Conservation (phyloP, 1,140 invertebrate species). For the Agraylea sexmaculata region DNA sequence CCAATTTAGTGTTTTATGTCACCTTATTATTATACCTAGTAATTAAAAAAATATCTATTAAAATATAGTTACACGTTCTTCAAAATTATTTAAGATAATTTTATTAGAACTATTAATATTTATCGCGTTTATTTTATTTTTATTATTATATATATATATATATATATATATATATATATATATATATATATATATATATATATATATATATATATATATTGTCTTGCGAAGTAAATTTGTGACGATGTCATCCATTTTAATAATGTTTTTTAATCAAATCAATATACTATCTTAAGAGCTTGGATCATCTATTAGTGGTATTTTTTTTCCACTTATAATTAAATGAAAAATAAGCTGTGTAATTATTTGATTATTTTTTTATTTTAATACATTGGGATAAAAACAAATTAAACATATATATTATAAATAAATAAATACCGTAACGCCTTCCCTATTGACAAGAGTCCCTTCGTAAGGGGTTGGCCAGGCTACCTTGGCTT, state of each 20-base stretch:
- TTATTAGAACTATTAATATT: too few species aligned
- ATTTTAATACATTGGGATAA: too few species aligned
- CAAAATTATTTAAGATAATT: too few species aligned
- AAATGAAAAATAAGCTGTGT: background rate
- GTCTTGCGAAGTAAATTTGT: conserved; percentile 1
- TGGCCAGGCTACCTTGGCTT: too few species aligned
- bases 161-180: conserved; percentile 3
- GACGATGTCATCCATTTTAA: background rate
- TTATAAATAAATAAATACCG: too few species aligned
- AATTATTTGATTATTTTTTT: background rate
- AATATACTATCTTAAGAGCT: too few species aligned
- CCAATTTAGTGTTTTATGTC: background rate
- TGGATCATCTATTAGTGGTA: conserved; percentile 5
- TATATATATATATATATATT: conserved; percentile 2
- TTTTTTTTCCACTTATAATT: background rate
- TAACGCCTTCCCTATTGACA: too few species aligned
- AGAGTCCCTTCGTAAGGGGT: too few species aligned
- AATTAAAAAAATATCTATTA: background rate
- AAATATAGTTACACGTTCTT: background rate
- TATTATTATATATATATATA: background rate
- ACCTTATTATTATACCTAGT: background rate
- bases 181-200: conserved; percentile 1
- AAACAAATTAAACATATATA: too few species aligned
- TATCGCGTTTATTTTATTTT: background rate
- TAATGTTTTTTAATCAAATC: background rate